These are phyloP conservation scores for Salticus scenicus DNA, from an alignment of 2,888 invertebrate genomes.

Conservation along the genomic window DNA sequence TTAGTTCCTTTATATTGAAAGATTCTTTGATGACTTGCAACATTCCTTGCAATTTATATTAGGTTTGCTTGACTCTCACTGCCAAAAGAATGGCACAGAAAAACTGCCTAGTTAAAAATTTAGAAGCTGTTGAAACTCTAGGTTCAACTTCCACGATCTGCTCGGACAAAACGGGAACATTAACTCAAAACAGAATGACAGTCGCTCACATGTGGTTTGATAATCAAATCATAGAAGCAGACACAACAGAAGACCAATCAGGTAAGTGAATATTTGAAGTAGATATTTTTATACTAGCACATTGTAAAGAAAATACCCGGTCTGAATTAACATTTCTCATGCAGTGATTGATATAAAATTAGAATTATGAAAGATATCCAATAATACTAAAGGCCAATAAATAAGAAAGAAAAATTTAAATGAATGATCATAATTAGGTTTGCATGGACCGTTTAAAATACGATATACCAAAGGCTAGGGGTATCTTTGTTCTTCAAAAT, in stretches of 20 bases:
- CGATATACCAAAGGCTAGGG: too few species aligned
- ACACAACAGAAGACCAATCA: conserved; percentile 83
- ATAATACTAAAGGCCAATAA: too few species aligned
- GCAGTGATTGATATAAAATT: too few species aligned
- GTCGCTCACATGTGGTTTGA: conserved; percentile 99
- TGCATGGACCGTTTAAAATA: too few species aligned
- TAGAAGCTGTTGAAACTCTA: conserved; percentile 99
- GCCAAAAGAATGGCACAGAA: conserved; percentile 99
- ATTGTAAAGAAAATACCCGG: too few species aligned
- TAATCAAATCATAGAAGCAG: conserved; percentile 98
- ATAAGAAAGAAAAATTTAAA: too few species aligned
- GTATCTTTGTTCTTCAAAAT: too few species aligned
- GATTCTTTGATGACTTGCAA: too few species aligned
- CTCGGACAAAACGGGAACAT: conserved; percentile 98
- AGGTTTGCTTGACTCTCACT: conserved; percentile 84
- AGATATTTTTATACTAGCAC: neutral
- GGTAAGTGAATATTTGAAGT: conserved; percentile 57
- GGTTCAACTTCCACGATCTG: conserved; percentile 99
- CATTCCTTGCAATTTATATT: neutral
- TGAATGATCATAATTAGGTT: too few species aligned
- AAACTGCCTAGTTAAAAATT: conserved; percentile 98
- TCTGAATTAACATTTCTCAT: too few species aligned
- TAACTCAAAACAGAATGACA: conserved; percentile 99
- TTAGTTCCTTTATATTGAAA: too few species aligned
- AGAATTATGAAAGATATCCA: too few species aligned